Evolutionary conservation across 2,797 vertebrate genomes (phyloP).

Genomic region (Melanotaenia nigrans): DNA sequence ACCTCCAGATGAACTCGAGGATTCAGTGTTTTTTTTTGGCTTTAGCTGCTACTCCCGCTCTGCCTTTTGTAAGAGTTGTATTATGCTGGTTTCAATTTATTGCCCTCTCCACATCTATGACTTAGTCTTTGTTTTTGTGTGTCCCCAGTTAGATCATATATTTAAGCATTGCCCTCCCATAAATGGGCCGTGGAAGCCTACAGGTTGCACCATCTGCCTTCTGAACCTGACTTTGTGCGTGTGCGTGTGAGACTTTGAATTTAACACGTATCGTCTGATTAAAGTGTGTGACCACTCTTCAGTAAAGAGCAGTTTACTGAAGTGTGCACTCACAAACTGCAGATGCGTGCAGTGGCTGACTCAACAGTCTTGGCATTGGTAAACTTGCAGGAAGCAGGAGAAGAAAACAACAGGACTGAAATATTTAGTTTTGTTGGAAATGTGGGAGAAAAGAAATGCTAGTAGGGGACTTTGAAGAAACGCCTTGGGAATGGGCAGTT

Average conservation of each 20-base stretch:
- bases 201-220: constrained; percentile 66
- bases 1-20: constrained; percentile 69
- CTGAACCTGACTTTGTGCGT: background rate
- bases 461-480: constrained; percentile 25
- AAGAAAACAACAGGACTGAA: constrained; percentile 48
- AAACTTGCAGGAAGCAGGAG: constrained; percentile 40
- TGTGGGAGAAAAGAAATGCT: constrained; percentile 1
- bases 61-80: constrained; percentile 49
- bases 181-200: constrained; percentile 56
- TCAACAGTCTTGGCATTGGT: constrained; percentile 55
- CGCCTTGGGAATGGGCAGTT: constrained; percentile 6
- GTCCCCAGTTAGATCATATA: constrained; percentile 41
- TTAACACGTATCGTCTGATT: constrained; percentile 43
- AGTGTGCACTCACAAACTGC: constrained; percentile 16
- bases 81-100: constrained; percentile 71
- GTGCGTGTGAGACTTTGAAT: constrained; percentile 40
- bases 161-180: constrained; percentile 53
- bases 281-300: constrained; percentile 29
- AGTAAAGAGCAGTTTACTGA: constrained; percentile 30
- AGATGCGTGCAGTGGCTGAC: constrained; percentile 54
- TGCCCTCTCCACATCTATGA: constrained; percentile 39
- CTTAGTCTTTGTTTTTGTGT: constrained; percentile 27
- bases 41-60: constrained; percentile 48
- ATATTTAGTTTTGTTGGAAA: constrained; percentile 57
- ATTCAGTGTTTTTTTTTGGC: constrained; percentile 55